Evolutionary conservation across 2,113 vertebrate genomes (phyloP), one percentile per base, ranked within the genome.

Genomic region (Ranitomeya variabilis): DNA sequence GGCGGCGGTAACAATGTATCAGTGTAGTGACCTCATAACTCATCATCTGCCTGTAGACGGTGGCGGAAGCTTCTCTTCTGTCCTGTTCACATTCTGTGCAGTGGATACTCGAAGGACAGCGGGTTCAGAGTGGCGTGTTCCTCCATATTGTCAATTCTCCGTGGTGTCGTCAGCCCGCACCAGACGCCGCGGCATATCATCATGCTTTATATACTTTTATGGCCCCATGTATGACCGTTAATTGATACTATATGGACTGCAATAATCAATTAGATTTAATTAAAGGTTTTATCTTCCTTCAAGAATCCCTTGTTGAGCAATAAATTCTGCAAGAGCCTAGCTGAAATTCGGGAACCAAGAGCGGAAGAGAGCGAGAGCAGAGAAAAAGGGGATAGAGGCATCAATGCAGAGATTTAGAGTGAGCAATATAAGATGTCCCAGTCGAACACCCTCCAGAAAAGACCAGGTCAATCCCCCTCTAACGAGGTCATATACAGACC

Each of bases 181-280:
- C 15, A 16, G 37, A 10, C 37, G 73, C 18, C 37, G 18, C 73
- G 16, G 37, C 21, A 37, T 76, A 19, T 76, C 73, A 76, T 55
- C 73, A 76, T 55, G 78, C 78, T 80, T 80, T 80, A 55, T 80
- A 80, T 57, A 80, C 12, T 80, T 80, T 55, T 80, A 80, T 80
- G 78, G 55, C 26, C 23, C 51, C 51, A 80, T 57, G 78, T 57
- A 80, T 57, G 51, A 8, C 78, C 15, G 54, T 59, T 80, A 80
- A 80, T 59, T 80, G 78, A 59, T 80, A 80, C 78, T n/a, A 55
- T 80, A 80, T 80, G 78, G 78, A 80, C 78, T 80, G 78, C 57
- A 23, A n/a, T 80, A 55, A 80, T 79, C 77, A 79, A 79, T 80
- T 80, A 80, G n/a, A 80, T 57, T 80, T 15, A 80, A 80, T 80